These are phyloP conservation scores for Myopa testacea DNA, from an alignment of 2,888 invertebrate species.

Conservation along the genomic window DNA sequence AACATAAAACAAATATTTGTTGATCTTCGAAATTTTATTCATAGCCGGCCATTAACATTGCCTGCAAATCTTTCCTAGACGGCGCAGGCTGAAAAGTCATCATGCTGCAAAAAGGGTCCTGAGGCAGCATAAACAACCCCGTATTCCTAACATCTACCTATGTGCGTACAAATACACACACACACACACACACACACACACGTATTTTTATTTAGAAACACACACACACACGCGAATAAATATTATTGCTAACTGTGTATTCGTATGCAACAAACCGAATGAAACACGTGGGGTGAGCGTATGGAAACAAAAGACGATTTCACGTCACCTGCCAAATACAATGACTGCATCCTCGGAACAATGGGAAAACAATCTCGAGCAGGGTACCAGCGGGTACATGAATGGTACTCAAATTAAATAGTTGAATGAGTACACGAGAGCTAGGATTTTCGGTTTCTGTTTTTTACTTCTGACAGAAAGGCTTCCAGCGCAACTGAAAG, in stretches of 20 bases:
- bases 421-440: slow-evolving; percentile 64
- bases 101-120: slow-evolving; percentile 31
- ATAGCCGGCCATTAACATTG: not conserved
- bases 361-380: slow-evolving; percentile 31
- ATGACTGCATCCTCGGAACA: slow-evolving; percentile 48
- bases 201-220: not conserved
- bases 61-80: not conserved
- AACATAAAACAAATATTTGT: slow-evolving; percentile 19
- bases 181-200: slow-evolving; percentile 10
- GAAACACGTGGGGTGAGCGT: slow-evolving; percentile 38
- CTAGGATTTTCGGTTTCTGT: slow-evolving; percentile 28
- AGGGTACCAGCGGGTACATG: slow-evolving; percentile 33
- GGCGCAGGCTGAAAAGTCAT: slow-evolving; percentile 30
- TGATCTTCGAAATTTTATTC: slow-evolving; percentile 32
- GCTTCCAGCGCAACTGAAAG: not conserved
- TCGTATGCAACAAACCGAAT: not conserved
- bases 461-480: slow-evolving; percentile 22
- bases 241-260: slow-evolving; percentile 24
- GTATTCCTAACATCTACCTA: slow-evolving; percentile 6
- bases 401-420: slow-evolving; percentile 61
- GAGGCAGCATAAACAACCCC: slow-evolving; percentile 31
- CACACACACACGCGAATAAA: not conserved
- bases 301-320: slow-evolving; percentile 67
- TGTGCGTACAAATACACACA: not conserved
- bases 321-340: slow-evolving; percentile 69